Conservation (phyloP, 2,888 invertebrate genomes). For the Clistopyga incitator region DNA sequence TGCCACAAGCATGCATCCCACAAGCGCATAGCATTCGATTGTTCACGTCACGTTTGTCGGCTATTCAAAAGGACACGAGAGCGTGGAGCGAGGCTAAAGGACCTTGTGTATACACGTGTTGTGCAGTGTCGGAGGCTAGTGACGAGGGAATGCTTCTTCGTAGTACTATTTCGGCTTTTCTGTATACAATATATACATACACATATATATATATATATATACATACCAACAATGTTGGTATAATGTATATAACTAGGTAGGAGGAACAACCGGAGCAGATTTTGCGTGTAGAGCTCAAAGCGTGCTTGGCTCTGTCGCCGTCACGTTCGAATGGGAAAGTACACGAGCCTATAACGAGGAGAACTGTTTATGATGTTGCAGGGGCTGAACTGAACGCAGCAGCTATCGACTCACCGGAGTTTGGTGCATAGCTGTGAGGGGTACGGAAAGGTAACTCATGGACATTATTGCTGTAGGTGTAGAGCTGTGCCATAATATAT, state of each 20-base stretch:
- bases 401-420: constrained; percentile 13
- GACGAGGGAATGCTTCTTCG: constrained; percentile 8
- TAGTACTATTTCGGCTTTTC: background rate
- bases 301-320: background rate
- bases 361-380: constrained; percentile 29
- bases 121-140: constrained; percentile 2
- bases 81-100: constrained; percentile 1
- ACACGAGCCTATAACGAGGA: constrained; percentile 23
- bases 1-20: constrained; percentile 12
- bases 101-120: constrained; percentile 32
- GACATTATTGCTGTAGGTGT: constrained; percentile 12
- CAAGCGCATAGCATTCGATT: constrained; percentile 65
- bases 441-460: constrained; percentile 5
- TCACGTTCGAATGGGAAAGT: constrained; percentile 30
- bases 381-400: constrained; percentile 15
- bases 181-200: background rate
- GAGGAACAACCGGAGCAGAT: background rate
- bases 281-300: constrained; percentile 1
- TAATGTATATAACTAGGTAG: background rate
- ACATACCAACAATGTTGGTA: background rate
- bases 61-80: constrained; percentile 65
- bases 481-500: background rate
- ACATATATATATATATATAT: background rate
- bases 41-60: constrained; percentile 73
- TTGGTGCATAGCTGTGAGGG: background rate